Conservation (phyloP, 1,140 invertebrate species). For the Bombus breviceps region DNA sequence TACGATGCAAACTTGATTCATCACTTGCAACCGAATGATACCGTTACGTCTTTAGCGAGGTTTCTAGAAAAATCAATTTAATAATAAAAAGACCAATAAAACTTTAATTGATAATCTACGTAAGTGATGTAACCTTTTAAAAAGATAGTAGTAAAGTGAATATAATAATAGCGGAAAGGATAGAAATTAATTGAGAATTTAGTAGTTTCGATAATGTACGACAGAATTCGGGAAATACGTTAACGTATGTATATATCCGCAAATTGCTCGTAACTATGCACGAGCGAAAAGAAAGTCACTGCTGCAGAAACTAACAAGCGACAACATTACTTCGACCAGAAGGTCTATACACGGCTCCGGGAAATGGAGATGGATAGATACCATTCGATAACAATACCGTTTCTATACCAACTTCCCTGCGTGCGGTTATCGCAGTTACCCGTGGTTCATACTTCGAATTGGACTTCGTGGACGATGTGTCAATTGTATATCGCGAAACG, state of each 20-base stretch:
- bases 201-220: neutral
- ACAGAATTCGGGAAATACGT: neutral
- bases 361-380: conserved; percentile 54
- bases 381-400: conserved; percentile 50
- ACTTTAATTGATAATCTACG: no score
- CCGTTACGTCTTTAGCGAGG: no score
- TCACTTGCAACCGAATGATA: neutral
- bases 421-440: conserved; percentile 40
- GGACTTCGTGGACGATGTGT: neutral
- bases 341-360: conserved; percentile 2
- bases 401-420: conserved; percentile 42
- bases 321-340: conserved; percentile 22
- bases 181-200: neutral
- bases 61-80: no score
- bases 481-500: conserved; percentile 9
- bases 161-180: neutral
- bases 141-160: neutral
- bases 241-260: no score
- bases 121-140: neutral
- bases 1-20: neutral
- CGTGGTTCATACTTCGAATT: conserved; percentile 24
- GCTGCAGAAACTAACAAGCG: conserved; percentile 37
- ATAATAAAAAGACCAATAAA: no score
- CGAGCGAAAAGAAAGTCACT: conserved; percentile 10
- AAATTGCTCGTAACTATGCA: neutral